Base-by-base conservation (phyloP, 2,113 vertebrate species). In the Micronycteris hirsuta region DNA sequence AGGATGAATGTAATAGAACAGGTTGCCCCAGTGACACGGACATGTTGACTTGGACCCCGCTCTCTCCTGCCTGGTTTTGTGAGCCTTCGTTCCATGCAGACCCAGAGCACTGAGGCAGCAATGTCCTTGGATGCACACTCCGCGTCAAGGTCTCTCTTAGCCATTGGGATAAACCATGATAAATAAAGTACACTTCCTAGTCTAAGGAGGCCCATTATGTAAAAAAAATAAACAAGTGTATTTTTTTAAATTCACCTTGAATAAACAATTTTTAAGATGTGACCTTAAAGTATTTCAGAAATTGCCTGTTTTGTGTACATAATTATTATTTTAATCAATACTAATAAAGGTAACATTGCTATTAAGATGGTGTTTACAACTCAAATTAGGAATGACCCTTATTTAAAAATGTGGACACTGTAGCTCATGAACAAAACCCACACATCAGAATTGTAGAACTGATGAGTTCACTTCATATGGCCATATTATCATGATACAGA, bases 1-100 rank as follows among this genome's bases (percentile, higher is more conserved):
- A 85, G 86, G 92, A 95, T 95, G 96, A 58, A 61, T 54, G 71
- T 63, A 97, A 83, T 45, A 67, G 49, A 93, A 80, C 74, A 92
- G 94, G 67, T 92, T 91, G 89, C 88, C 76, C 87, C 76, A 7
- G 68, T 92, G 81, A 88, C 84, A 94, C 10, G 65, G 54, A n/a
- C 90, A 82, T 76, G 67, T 78, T 90, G 90, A 78, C 91, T 86
- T 81, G 89, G 91, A 96, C 54, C 26, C 70, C 47, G 67, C 26
- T 85, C 33, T 77, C 56, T 63, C 33, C 24, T 33, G 1, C 33
- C 33, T 49, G 47, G 49, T 9, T 41, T 67, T 36, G 17, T 67
- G 58, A 84, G 26, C 16, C 14, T 0, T 22, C 22, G 15, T 61
- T 91, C 13, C 65, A 22, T 41, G 82, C 63, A 47, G 24, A 36